A percentile compares a stretch with the other conserved stretches of the same genome.
phyloP scores from a whole-genome alignment of 2,888 invertebrate species.

The Sthenelais limicola region DNA sequence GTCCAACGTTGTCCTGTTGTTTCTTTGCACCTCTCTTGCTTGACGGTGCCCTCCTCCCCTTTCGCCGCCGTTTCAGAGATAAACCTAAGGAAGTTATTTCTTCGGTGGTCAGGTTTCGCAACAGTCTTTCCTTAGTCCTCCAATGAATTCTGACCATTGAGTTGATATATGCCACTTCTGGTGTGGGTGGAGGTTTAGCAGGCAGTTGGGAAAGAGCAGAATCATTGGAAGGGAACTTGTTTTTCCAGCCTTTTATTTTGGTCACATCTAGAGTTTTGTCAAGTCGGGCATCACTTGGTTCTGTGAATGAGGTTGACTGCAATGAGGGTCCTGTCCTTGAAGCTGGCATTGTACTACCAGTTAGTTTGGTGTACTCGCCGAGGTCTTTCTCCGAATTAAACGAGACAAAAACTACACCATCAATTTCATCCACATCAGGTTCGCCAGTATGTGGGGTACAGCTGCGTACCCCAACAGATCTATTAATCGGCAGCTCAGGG shows the following conservation, averaged over 20 bases:
- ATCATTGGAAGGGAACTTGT: slow-evolving; percentile 53
- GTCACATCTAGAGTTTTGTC: slow-evolving; percentile 61
- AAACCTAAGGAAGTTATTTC: slow-evolving; percentile 58
- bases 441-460: slow-evolving; percentile 39
- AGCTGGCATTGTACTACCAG: no score
- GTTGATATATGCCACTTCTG: slow-evolving; percentile 20
- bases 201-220: no score
- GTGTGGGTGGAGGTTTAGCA: no score
- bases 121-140: slow-evolving; percentile 57
- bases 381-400: slow-evolving; percentile 60
- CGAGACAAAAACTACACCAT: slow-evolving; percentile 63
- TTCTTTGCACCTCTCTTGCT: neutral
- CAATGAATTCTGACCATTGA: slow-evolving; percentile 55
- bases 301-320: no score
- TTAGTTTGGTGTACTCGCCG: slow-evolving; percentile 58
- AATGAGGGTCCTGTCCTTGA: no score
- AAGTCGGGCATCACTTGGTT: no score
- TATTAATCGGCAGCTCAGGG: neutral
- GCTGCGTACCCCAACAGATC: slow-evolving; percentile 7
- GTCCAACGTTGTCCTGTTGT: no score
- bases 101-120: slow-evolving; percentile 56
- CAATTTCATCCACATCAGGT: slow-evolving; percentile 66
- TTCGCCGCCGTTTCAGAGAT: slow-evolving; percentile 56
- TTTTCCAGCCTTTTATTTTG: slow-evolving; percentile 66
- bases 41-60: slow-evolving; percentile 42